Evolutionary conservation across 1,140 invertebrate species (phyloP).

Genomic region (Halesus radiatus): DNA sequence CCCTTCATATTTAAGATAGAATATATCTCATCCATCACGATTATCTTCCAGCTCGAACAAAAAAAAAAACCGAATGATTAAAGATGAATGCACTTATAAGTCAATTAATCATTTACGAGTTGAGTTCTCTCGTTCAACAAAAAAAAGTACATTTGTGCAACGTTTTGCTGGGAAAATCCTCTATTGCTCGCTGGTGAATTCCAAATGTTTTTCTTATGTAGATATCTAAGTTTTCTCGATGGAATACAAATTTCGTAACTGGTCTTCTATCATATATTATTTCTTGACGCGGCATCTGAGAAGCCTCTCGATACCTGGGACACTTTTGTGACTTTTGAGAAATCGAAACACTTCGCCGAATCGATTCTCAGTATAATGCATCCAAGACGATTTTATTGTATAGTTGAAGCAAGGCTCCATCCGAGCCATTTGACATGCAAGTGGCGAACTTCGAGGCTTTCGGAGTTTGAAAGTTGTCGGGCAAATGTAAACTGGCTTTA

Average conservation of each 20-base stretch:
- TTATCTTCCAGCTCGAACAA: neutral
- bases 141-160: neutral
- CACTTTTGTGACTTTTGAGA: too few relatives aligned
- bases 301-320: too few relatives aligned
- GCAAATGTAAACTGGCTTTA: too few relatives aligned
- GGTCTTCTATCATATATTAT: neutral
- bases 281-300: neutral
- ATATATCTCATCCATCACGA: neutral
- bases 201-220: neutral
- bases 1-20: neutral
- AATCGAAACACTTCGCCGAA: too few relatives aligned
- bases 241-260: conserved; percentile 16
- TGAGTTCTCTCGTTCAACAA: neutral
- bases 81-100: conserved; percentile 24
- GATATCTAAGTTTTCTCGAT: neutral
- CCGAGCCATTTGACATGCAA: too few relatives aligned
- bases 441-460: too few relatives aligned
- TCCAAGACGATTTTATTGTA: too few relatives aligned
- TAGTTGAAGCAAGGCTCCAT: too few relatives aligned
- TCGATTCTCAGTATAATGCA: too few relatives aligned
- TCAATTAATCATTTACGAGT: conserved; percentile 20
- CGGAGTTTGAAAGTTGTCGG: too few relatives aligned
- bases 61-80: neutral
- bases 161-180: neutral
- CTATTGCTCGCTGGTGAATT: neutral